Percentiles rank a stretch among this genome's conserved stretches.
phyloP scores from a whole-genome alignment of 2,797 vertebrate genomes.

The Platyrinchus mystaceus region DNA sequence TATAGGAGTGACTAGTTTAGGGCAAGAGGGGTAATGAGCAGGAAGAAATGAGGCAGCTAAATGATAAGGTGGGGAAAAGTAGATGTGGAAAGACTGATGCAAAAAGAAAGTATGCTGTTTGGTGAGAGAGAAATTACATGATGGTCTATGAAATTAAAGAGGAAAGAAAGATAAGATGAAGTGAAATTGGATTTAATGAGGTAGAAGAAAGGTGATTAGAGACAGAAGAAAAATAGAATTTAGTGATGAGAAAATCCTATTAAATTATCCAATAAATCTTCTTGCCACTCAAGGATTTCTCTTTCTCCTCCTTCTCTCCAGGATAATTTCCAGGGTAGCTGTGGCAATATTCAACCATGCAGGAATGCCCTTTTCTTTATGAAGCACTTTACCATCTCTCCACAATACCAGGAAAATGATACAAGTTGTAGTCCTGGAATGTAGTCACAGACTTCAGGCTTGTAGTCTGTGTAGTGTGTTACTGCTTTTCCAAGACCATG shows the following conservation, averaged over 20 bases:
- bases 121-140: conserved; percentile 4
- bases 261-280: conserved; percentile 63
- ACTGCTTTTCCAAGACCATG: not conserved
- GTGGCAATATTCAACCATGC: not conserved
- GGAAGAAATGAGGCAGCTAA: conserved; percentile 22
- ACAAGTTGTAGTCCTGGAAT: not conserved
- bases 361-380: not conserved
- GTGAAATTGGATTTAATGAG: conserved; percentile 64
- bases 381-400: not conserved
- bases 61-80: not conserved
- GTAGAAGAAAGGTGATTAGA: conserved; percentile 67
- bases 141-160: conserved; percentile 52
- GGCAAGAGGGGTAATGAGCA: not conserved
- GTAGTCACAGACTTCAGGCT: not conserved
- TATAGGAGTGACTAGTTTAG: not conserved
- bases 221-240: conserved; percentile 61
- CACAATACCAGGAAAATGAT: not conserved
- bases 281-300: not conserved
- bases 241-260: conserved; percentile 61
- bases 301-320: not conserved
- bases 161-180: conserved; percentile 42
- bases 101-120: not conserved
- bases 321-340: not conserved
- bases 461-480: not conserved
- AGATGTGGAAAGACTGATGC: not conserved